Conservation (phyloP, 2,113 vertebrate genomes). For the Falcunculus frontatus region DNA sequence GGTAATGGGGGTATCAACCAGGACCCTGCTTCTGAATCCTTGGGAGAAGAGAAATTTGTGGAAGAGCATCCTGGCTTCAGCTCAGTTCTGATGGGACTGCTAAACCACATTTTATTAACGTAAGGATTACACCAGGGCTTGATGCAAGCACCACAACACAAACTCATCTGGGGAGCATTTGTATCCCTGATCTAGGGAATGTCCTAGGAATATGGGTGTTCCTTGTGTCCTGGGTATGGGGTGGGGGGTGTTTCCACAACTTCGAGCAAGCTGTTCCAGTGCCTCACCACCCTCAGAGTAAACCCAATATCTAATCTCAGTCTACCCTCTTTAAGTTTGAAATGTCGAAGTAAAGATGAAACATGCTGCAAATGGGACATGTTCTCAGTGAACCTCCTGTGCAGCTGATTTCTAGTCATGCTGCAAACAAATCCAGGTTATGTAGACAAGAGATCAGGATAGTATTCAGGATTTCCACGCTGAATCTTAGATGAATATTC, state of each 20-base stretch:
- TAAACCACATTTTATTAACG: background rate
- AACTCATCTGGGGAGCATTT: background rate
- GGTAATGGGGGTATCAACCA: background rate
- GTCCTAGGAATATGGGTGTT: background rate
- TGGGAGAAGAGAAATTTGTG: background rate
- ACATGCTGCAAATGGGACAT: rapidly evolving
- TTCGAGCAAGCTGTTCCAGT: background rate
- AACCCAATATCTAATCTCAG: background rate
- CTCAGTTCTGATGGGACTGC: background rate
- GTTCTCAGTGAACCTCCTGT: background rate
- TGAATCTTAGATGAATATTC: background rate
- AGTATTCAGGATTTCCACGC: background rate
- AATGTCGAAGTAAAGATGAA: background rate
- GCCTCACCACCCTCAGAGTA: background rate
- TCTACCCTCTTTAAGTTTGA: background rate
- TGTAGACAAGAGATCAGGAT: background rate
- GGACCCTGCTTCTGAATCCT: background rate
- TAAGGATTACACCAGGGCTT: background rate
- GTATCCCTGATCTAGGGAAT: background rate
- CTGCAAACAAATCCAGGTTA: background rate
- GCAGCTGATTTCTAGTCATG: background rate
- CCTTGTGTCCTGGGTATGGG: background rate
- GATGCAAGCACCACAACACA: background rate
- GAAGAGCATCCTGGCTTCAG: background rate
- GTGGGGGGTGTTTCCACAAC: rapidly evolving